Conservation (phyloP, 2,113 vertebrate genomes). For the Tetrax tetrax region DNA sequence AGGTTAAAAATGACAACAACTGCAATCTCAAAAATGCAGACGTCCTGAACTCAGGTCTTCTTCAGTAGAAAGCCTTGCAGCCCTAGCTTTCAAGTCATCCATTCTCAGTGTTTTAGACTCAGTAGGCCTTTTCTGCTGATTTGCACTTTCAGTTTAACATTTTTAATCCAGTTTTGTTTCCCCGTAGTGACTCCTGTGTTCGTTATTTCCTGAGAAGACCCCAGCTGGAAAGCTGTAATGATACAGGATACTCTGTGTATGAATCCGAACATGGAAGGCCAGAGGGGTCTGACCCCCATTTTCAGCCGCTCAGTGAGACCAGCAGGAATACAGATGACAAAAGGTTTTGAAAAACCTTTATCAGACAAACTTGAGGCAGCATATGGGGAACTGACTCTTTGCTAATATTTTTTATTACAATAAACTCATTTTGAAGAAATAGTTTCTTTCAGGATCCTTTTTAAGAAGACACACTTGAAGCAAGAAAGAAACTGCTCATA, state of each 20-base stretch:
- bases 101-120: neutral
- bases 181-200: neutral
- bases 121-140: neutral
- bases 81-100: neutral
- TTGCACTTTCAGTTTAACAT: neutral
- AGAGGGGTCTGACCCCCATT: neutral
- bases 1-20: neutral
- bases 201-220: neutral
- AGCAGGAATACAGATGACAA: neutral
- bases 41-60: neutral
- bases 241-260: neutral
- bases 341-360: neutral
- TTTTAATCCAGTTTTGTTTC: neutral
- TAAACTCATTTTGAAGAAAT: neutral
- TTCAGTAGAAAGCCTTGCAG: neutral
- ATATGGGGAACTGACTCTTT: neutral
- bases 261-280: neutral
- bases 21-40: neutral
- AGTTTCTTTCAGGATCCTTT: neutral
- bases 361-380: neutral
- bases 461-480: neutral
- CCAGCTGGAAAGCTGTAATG: neutral
- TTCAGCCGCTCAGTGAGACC: neutral
- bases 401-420: neutral
- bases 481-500: neutral